Evolutionary conservation across 1,140 invertebrate genomes (phyloP), one percentile per base, ranked within the genome.

Genomic region (Lutraria rhynchaena): DNA sequence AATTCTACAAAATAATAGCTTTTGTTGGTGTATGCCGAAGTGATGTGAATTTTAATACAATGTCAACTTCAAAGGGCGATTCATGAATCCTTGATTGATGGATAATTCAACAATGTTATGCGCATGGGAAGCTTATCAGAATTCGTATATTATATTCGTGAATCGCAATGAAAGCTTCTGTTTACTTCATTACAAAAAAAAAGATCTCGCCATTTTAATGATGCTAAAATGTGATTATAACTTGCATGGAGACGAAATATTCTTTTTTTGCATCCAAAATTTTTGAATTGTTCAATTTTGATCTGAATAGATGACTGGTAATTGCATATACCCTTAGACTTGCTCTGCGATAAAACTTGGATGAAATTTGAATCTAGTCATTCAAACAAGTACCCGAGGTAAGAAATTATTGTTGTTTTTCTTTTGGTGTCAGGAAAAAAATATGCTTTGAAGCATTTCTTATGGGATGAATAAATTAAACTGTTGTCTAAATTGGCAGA

Each of bases 11-110:
- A 41, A 77, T 77, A 77, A 77, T 51, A 67, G 75, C 75, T 55
- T 53, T 77, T 77, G 75, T 77, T 67, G 33, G 3, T 5, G 37
- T 41, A 41, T 22, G 31, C 27, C 37, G 19, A 41, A 67, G 31
- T 67, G 63, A 77, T 63, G 69, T 24, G 35, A 77, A 51, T 37
- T 77, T 77, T 77, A 77, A 77, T 65, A 77, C 61, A 67, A 53
- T 67, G 58, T 67, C 75, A 77, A 77, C 75, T 31, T 77, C 75
- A 77, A 77, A 77, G 75, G 60, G 17, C 22, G 46, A 27, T 61
- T 67, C 24, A 77, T 77, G 75, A 77, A 77, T 49, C 46, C 63
- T 49, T 77, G 75, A 77, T 77, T 65, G 75, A 77, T 65, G 75
- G 37, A 0, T 51, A 46, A 17, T 55, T 46, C 27, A 77, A 77